Base-by-base conservation (phyloP, 2,113 vertebrate species). In the Salvelinus namaycush region DNA sequence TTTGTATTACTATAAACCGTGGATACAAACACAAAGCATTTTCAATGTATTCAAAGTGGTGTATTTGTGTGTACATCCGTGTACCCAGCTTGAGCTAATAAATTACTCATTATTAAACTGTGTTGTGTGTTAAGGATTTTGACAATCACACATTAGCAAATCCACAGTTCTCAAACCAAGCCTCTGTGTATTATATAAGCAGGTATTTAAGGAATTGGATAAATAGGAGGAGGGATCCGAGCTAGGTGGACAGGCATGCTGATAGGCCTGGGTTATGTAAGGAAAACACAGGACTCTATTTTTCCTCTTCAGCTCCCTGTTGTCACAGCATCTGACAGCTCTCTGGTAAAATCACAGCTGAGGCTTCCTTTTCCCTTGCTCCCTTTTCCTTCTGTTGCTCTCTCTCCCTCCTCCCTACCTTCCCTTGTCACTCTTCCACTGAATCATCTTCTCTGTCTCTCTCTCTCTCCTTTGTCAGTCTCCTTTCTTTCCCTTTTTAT, bases 161-260 rank as follows among this genome's bases (percentile, higher is more conserved):
- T 29, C 27, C 26, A 51, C 49, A 29, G 44, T 44, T 24, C 51
- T 22, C 26, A 66, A 24, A 27, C 22, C 22, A 18, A 65, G 12
- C 5, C 24, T 18, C 26, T 68, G 79, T 77, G 70, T 77, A 80
- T 86, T 80, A 83, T 68, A 86, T 82, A 72, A 83, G 74, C 75
- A 65, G 79, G 69, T 67, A 70, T 68, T 77, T 70, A 81, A 31
- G 49, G 66, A 78, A 83, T 73, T 1, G 12, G 51, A 80, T 64
- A 75, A 83, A 84, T 81, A 49, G 68, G n/a, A 68, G 9, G 39
- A 24, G 70, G 29, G 64, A 70, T 49, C 62, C 62, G 73, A 39
- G 75, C 64, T 14, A 13, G 44, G 39, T 65, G 72, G 49, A 68
- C 34, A 60, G 83, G 81, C 76, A 27, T 24, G 69, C 64, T 13